Percentiles rank a stretch among this genome's conserved stretches.
phyloP scores from a whole-genome alignment of 2,113 vertebrate species.

The Lutjanus erythropterus region DNA sequence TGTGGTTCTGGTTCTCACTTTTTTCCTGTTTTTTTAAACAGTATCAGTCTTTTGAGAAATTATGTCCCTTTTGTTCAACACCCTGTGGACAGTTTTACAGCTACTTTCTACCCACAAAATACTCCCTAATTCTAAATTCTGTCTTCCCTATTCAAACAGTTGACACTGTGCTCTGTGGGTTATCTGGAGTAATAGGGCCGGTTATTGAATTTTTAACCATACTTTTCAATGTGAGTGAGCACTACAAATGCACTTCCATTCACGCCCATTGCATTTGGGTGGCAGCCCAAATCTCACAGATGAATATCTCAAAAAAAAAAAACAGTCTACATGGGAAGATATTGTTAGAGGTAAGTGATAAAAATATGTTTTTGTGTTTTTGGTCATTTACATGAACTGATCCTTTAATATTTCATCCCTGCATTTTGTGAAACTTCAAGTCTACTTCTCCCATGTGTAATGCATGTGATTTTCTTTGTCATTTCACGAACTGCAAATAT shows the following conservation, averaged over 20 bases:
- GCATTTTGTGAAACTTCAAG: neutral
- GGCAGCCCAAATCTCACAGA: neutral
- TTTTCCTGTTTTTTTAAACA: no score
- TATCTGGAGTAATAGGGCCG: neutral
- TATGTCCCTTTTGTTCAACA: neutral
- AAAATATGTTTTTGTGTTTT: no score
- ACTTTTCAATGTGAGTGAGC: neutral
- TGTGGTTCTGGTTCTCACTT: no score
- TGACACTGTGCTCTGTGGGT: neutral
- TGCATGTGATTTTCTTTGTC: neutral
- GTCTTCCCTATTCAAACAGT: neutral
- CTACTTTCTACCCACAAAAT: no score
- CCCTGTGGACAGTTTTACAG: neutral
- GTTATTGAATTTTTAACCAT: neutral
- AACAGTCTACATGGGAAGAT: neutral
- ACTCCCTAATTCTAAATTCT: no score
- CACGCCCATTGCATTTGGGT: neutral
- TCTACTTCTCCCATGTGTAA: neutral
- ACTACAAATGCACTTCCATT: neutral
- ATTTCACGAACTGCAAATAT: neutral
- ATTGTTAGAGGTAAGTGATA: neutral
- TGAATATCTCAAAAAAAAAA: neutral
- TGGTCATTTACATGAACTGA: neutral
- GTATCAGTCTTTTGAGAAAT: neutral
- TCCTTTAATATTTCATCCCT: constrained; percentile 7